Conservation (phyloP, 2,888 invertebrate genomes). For the Chrysodeixis includens region DNA sequence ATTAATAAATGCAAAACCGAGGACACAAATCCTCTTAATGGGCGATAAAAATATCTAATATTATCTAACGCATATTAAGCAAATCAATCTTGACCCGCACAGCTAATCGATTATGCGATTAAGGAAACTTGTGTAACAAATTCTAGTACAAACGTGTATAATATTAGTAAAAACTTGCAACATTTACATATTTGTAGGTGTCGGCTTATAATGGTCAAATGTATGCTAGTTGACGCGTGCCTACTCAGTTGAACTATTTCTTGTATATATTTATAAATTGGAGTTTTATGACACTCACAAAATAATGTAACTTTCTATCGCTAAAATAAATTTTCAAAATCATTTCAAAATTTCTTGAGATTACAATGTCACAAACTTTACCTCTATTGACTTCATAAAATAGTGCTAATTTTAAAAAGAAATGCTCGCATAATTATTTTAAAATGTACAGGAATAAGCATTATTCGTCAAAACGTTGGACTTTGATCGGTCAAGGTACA, state of each 20-base stretch:
- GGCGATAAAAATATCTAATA: background rate
- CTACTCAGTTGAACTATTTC: too few species aligned
- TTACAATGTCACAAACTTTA: too few species aligned
- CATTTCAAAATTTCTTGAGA: too few species aligned
- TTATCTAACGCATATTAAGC: slow-evolving; percentile 23
- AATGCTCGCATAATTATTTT: slow-evolving; percentile 10
- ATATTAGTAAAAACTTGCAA: slow-evolving; percentile 20
- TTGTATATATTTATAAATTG: too few species aligned
- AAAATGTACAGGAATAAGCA: slow-evolving; percentile 25
- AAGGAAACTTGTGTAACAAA: slow-evolving; percentile 41
- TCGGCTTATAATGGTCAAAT: background rate
- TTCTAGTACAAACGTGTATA: slow-evolving; percentile 37
- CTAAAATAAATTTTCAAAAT: too few species aligned
- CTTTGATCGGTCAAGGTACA: slow-evolving; percentile 36
- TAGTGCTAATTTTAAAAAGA: slow-evolving; percentile 21
- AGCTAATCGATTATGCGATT: slow-evolving; percentile 13
- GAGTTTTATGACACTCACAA: too few species aligned
- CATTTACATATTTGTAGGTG: slow-evolving; percentile 15
- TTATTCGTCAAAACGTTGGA: slow-evolving; percentile 18
- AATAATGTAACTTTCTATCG: too few species aligned
- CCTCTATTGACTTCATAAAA: too few species aligned
- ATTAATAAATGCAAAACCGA: background rate
- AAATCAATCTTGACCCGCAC: slow-evolving; percentile 39
- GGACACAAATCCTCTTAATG: background rate
- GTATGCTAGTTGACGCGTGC: too few species aligned